Evolutionary conservation across 2,113 vertebrate species (phyloP).

Genomic region (Sturnus vulgaris): DNA sequence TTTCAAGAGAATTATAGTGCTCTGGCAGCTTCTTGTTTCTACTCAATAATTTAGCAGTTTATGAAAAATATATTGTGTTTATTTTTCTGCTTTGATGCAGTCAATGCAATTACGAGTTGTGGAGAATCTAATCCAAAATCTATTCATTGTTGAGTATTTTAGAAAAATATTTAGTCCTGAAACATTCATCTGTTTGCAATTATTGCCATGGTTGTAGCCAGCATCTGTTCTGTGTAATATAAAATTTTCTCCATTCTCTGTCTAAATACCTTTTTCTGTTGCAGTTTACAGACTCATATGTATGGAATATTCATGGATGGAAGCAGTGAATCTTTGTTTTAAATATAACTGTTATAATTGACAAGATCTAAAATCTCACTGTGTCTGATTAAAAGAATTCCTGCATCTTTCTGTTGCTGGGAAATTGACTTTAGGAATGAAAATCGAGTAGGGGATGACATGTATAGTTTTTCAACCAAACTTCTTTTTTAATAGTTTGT

Average conservation of each 20-base stretch:
- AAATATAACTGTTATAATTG: not conserved
- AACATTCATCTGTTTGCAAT: not conserved
- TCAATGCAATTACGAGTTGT: not conserved
- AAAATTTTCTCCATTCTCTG: not conserved
- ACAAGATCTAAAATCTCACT: not conserved
- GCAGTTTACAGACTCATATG: not conserved
- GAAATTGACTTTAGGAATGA: not conserved
- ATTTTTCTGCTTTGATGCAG: not conserved
- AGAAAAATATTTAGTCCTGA: not conserved
- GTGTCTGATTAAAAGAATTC: not conserved
- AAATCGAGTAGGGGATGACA: not conserved
- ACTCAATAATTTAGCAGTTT: constrained; percentile 45
- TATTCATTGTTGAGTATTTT: not conserved
- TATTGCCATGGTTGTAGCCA: not conserved
- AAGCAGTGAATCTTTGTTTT: not conserved
- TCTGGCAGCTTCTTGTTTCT: constrained; percentile 9
- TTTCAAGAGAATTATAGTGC: not conserved
- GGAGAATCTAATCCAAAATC: not conserved
- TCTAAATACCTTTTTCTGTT: not conserved
- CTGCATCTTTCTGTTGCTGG: not conserved
- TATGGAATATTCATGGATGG: not conserved
- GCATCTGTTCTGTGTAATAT: not conserved
- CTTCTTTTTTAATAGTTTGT: not conserved
- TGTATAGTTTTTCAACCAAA: not conserved
- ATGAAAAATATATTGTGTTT: constrained; percentile 40